Evolutionary conservation across 1,140 invertebrate species (phyloP), one percentile per base, ranked within the genome.

Genomic region (Drosophila sulfurigaster): DNA sequence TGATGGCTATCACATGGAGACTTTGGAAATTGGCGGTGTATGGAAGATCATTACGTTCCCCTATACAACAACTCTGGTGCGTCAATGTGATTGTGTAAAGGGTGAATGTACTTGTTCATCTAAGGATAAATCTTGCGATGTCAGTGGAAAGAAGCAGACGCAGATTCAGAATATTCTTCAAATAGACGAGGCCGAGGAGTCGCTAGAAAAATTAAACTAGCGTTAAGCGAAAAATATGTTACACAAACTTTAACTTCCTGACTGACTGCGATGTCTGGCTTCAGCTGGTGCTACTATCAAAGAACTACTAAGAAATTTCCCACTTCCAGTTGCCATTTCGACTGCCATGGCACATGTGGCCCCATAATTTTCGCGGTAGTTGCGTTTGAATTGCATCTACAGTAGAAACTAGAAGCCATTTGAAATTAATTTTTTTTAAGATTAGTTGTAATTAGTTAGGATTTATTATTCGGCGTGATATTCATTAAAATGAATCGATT

Each of bases 31-130:
- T 0, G 11, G 2, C 0, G 5, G 2, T 0, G 0, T 38, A 0
- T 89, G 80, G 83, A 82, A 66, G 25, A 83, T 88, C 5, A 88
- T 88, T 43, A 74, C 83, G 0, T 88, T 73, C 30, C 83, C 85
- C 0, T 78, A 60, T 13, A 51, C 30, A 10, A 52, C 73, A 1
- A 54, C 51, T 0, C 35, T 88, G 48, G 0, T 56, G 8, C 32
- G 49, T 25, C 38, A 10, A 13, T 87, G 83, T 25, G 65, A 58
- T 32, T 87, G 83, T 15, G 54, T 56, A 25, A 45, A 20, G 0
- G 74, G 70, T 2, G 16, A 63, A 2, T 88, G 80, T 45, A 38
- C 38, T 38, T 88, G 83, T 15, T 49, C 45, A 28, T 5, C 38
- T 6, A 59, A 30, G 5, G 25, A 54, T 8, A 5, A 41, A 7